Evolutionary conservation across 2,888 invertebrate genomes (phyloP), one percentile per base, ranked within the genome.

Genomic region (Brenthis daphne): DNA sequence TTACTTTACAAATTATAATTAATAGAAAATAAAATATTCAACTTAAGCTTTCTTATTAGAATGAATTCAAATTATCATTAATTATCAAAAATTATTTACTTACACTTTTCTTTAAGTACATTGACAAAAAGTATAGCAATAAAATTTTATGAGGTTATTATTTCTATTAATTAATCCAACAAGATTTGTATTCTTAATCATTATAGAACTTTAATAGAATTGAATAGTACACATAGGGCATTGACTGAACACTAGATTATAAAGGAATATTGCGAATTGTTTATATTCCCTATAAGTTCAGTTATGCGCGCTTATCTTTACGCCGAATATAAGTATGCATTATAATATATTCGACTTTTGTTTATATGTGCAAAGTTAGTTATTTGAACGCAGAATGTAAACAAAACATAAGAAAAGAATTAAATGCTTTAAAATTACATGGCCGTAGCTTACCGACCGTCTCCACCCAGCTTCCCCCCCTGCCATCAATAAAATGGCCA

Each of bases 401-500:
- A 88, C 87, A 87, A 85, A 80, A 73, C 68, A 80, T 77, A 58
- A 75, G 75, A 76, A 80, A 78, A 77, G 77, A 80, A 79, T 77
- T 77, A 81, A 79, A 82, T 80, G 78, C 77, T 77, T 79, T 82
- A 85, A 85, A 84, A 86, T 86, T 84, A 87, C 88, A 90, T 90
- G 88, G 88, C 90, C 88, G 88, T 89, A 90, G 88, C 88, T 90
- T 85, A 87, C 87, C 85, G 80, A 85, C 82, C 82, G 88, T 89
- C 91, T 89, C 90, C 90, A 87, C 90, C 92, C 91, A 90, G 84
- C 89, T 75, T 89, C 87, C 89, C 91, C 84, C 89, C 91, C 89
- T 82, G 88, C 88, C 91, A 91, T 93, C 92, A 91, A 93, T 93
- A 93, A 93, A 93, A 93, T 93, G 93, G 92, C 93, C 91, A 93